Base-by-base conservation (phyloP, 2,888 invertebrate genomes). In the Heliconius charithonia region DNA sequence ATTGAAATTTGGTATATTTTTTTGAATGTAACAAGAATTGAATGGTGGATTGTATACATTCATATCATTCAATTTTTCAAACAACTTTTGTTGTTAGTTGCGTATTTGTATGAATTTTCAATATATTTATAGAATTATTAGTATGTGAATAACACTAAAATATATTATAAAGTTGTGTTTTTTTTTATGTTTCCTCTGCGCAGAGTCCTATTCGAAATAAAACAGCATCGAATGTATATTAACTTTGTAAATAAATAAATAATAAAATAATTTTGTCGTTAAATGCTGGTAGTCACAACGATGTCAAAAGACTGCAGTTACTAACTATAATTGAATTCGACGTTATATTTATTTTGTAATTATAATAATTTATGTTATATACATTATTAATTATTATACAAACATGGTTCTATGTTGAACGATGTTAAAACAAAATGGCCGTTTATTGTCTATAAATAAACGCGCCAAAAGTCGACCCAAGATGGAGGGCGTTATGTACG, bases 211-310 rank as follows among this genome's bases (percentile, higher is more conserved):
- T 87, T 91, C 89, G 89, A 89, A 89, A 88, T 91, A 88, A 51
- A 86, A 77, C 75, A 66, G 41, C 87, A 91, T 93, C 92, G 93
- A 93, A 92, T 93, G 91, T 88, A 77, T 85, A 45, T 71, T 29
- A 32, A 25, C 32, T n/a, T 87, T 93, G 93, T 94, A 93, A 89
- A 93, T 93, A 93, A 89, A n/a, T 62, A 25, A 62, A 62, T 51
- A 51, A 13, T 13, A 62, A 62, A 12, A 62, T 62, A 62, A 88
- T 86, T 84, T 87, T 85, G 84, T 83, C 83, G 85, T 85, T 85
- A 87, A 88, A 92, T 90, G 91, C 93, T 93, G 90, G 92, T 95
- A 93, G 94, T 95, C 94, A 94, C 95, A 94, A 94, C 91, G 93
- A 93, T 93, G 92, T 91, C 91, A 93, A 94, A 69, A 95, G 94